These are phyloP conservation scores for Trichogramma pretiosum DNA, from an alignment of 1,140 invertebrate species.

Conservation along the genomic window DNA sequence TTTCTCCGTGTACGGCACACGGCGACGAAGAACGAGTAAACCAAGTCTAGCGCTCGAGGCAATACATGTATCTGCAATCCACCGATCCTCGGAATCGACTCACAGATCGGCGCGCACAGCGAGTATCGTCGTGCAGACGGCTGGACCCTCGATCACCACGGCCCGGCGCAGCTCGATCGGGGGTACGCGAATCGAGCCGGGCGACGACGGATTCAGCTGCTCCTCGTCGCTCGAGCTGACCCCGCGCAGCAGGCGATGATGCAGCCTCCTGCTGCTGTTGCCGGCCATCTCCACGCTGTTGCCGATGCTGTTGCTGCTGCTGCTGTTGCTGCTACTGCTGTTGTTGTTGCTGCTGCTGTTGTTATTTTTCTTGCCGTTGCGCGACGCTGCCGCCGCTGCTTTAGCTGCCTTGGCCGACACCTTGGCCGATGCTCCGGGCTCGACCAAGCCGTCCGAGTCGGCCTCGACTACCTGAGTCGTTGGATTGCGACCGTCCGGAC, in stretches of 20 bases:
- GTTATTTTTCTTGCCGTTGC: constrained; percentile 26
- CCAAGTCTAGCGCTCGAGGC: too few relatives aligned
- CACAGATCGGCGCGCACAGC: constrained; percentile 2
- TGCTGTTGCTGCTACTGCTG: constrained; percentile 12
- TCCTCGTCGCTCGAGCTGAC: constrained; percentile 2
- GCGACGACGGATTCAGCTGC: background rate
- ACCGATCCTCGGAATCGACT: too few relatives aligned
- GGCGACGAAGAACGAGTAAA: too few relatives aligned
- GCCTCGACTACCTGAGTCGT: too few relatives aligned
- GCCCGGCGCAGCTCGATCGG: constrained; percentile 1
- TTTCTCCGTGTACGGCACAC: too few relatives aligned
- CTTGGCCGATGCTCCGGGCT: too few relatives aligned
- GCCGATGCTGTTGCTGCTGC: constrained; percentile 4
- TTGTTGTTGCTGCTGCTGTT: constrained; percentile 20
- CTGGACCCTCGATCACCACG: constrained; percentile 12
- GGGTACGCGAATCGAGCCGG: too few relatives aligned
- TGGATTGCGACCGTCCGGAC: constrained; percentile 31
- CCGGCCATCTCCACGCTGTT: too few relatives aligned
- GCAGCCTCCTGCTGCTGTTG: too few relatives aligned
- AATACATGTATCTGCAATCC: too few relatives aligned
- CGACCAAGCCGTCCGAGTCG: constrained; percentile 21
- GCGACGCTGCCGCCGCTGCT: constrained; percentile 18
- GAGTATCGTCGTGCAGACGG: background rate
- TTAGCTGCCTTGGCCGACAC: too few relatives aligned
- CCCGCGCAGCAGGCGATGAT: background rate